Evolutionary conservation across 2,888 invertebrate species (phyloP), one percentile per base, ranked within the genome.

Genomic region (Parascotia fuliginaria): DNA sequence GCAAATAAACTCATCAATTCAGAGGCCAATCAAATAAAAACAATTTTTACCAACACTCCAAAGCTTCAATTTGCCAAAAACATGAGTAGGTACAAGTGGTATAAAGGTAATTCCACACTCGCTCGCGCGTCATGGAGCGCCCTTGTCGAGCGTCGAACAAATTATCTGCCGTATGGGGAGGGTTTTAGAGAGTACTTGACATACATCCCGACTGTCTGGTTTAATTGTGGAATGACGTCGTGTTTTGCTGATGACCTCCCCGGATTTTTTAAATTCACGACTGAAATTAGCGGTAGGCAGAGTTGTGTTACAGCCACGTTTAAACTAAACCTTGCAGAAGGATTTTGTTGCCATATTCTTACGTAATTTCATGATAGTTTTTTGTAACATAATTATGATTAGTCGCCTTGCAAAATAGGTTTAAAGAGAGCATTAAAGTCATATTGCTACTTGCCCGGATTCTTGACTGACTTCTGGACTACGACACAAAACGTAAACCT

Each of bases 131-230:
- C 39, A 42, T 49, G 54, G 56, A 69, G 64, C 58, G 55, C 58
- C 13, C 76, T 77, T 58, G 50, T 70, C 37, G 67, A 45, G 55
- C 65, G 70, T 68, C 73, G 73, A 73, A 71, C 78, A 75, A 79
- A 79, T 82, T 75, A 76, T 65, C 71, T 73, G 75, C 70, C 73
- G 53, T 63, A 59, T 65, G 70, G 59, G 59, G 50, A 65, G 39
- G 53, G 55, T 62, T 53, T 58, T 55, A 57, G 61, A 73, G 70
- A 43, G 60, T 55, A 67, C 80, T 85, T 81, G 86, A 87, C 85
- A 86, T 67, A 79, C 63, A 75, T 82, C 51, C 57, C 45, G 61
- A 46, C 59, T 53, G 62, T 61, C 65, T 68, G 64, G 47, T 70
- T 73, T 80, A 76, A 81, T 81, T 80, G 81, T 75, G 58, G 59